Percentiles rank a stretch among this genome's conserved stretches.
Conservation (phyloP, 2,797 vertebrate species). For the Acipenser transmontanus region DNA sequence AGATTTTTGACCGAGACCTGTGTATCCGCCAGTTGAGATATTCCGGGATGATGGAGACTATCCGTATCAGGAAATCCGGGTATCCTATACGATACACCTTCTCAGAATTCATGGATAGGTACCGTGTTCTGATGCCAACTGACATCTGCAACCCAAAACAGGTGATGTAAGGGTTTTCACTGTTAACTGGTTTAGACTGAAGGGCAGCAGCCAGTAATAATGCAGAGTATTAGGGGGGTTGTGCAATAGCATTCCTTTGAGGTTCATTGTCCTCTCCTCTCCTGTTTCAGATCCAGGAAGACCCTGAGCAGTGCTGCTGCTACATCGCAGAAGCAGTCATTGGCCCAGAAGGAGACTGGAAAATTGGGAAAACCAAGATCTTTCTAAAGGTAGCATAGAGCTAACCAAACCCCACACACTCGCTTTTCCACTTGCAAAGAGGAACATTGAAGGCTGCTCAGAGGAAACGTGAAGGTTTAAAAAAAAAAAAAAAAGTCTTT, state of each 20-base stretch:
- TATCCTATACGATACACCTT: constrained; percentile 88
- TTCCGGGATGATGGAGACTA: constrained; percentile 96
- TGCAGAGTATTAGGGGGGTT: no score
- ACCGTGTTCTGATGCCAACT: constrained; percentile 65
- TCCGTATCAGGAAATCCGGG: constrained; percentile 82
- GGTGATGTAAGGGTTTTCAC: constrained; percentile 32
- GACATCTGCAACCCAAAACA: constrained; percentile 50
- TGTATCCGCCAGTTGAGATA: constrained; percentile 85
- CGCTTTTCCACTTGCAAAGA: no score
- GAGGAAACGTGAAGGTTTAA: no score
- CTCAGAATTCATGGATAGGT: constrained; percentile 76
- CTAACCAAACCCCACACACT: background rate
- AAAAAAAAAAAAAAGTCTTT: no score
- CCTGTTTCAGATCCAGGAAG: constrained; percentile 44
- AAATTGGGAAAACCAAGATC: constrained; percentile 85
- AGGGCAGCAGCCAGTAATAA: no score
- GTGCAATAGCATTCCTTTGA: no score
- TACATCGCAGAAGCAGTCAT: constrained; percentile 67
- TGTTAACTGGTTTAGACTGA: no score
- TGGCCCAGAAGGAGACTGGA: constrained; percentile 73
- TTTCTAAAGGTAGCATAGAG: constrained; percentile 79
- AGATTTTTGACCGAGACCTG: constrained; percentile 88
- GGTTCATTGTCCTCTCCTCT: no score
- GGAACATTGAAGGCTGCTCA: no score
- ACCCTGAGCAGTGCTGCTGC: constrained; percentile 60